Evolutionary conservation across 2,888 invertebrate genomes (phyloP).

Genomic region (Eupeodes latifasciatus): DNA sequence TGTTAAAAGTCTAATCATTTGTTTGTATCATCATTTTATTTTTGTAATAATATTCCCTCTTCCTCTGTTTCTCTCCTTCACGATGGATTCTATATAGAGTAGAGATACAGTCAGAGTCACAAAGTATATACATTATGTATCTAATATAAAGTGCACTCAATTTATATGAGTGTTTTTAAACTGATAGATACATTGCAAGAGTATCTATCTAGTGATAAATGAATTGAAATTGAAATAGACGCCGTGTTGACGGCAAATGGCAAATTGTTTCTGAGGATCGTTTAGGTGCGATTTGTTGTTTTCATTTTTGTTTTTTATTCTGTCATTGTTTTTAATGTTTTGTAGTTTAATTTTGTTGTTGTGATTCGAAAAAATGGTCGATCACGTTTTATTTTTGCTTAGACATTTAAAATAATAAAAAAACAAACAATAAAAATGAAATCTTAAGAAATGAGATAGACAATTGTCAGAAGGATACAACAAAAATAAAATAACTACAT

Average conservation of each 20-base stretch:
- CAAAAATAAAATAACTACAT: background rate
- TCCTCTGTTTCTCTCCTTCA: background rate
- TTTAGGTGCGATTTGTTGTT: slow-evolving; percentile 72
- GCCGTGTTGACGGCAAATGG: slow-evolving; percentile 76
- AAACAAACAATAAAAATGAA: background rate
- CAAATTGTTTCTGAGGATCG: slow-evolving; percentile 76
- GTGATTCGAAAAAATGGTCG: slow-evolving; percentile 75
- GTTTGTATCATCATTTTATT: slow-evolving; percentile 38
- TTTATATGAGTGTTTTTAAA: slow-evolving; percentile 61
- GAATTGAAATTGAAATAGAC: slow-evolving; percentile 77
- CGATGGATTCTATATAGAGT: slow-evolving; percentile 18
- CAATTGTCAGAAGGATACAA: slow-evolving; percentile 51
- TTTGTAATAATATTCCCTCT: slow-evolving; percentile 20
- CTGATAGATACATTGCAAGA: slow-evolving; percentile 75
- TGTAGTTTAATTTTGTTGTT: slow-evolving; percentile 26
- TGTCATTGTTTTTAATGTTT: slow-evolving; percentile 17
- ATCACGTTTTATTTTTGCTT: slow-evolving; percentile 77
- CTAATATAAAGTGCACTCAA: slow-evolving; percentile 36
- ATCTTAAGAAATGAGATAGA: slow-evolving; percentile 20
- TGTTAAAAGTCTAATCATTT: slow-evolving; percentile 75
- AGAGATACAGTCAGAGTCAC: slow-evolving; percentile 19
- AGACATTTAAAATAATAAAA: slow-evolving; percentile 26
- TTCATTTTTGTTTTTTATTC: slow-evolving; percentile 36
- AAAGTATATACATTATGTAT: background rate
- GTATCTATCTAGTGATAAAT: slow-evolving; percentile 58